Evolutionary conservation across 1,140 invertebrate species (phyloP).

Genomic region (Laupala kohalensis): DNA sequence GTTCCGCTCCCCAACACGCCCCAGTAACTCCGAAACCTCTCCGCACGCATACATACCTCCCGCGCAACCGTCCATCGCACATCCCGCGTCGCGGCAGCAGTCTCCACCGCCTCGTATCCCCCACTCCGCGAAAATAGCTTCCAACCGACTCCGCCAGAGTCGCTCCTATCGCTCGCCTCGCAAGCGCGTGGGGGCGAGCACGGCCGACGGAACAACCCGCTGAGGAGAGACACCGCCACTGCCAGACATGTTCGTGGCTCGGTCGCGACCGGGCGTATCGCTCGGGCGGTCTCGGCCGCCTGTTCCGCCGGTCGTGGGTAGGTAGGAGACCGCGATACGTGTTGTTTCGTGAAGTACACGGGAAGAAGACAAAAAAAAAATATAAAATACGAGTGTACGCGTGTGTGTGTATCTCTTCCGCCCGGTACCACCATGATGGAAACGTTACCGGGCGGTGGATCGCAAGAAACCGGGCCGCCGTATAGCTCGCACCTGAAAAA

Average conservation of each 20-base stretch:
- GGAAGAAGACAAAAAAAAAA: too few relatives aligned
- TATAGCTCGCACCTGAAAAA: conserved; percentile 72
- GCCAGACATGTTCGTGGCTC: conserved; percentile 2
- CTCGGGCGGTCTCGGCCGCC: background rate
- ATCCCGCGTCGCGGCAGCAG: too few relatives aligned
- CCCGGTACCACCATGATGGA: conserved; percentile 42
- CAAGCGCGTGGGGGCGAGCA: too few relatives aligned
- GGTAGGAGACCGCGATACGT: too few relatives aligned
- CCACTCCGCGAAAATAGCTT: background rate
- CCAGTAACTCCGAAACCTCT: too few relatives aligned
- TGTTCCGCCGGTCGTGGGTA: too few relatives aligned
- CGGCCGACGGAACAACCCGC: background rate
- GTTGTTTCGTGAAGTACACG: too few relatives aligned
- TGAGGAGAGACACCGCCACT: background rate
- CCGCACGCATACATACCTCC: too few relatives aligned
- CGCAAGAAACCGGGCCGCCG: conserved; percentile 23
- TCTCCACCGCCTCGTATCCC: too few relatives aligned
- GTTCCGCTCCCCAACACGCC: too few relatives aligned
- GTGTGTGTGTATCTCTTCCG: background rate
- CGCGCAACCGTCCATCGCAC: too few relatives aligned
- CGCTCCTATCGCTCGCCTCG: background rate
- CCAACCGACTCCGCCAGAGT: background rate
- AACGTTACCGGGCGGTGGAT: conserved; percentile 36
- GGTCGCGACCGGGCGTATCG: background rate
- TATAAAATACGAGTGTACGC: background rate